phyloP scores from a whole-genome alignment of 2,888 invertebrate genomes.

The Pantelozetes paolii region DNA sequence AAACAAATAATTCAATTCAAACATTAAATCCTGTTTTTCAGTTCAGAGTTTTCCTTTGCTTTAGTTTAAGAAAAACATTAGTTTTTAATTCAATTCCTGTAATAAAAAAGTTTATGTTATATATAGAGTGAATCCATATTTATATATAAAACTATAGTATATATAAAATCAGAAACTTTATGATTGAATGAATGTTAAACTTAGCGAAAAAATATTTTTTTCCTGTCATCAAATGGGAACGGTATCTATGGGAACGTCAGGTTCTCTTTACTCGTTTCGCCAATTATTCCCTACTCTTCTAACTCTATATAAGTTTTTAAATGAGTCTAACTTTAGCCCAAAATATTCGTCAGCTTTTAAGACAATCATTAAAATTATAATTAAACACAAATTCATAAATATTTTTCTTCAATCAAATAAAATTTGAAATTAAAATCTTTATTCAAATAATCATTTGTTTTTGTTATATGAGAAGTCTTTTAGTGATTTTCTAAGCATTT shows the following conservation, averaged over 20 bases:
- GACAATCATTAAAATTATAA: too few relatives aligned
- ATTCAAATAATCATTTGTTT: too few relatives aligned
- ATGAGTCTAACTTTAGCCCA: too few relatives aligned
- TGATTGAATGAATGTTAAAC: constrained; percentile 34
- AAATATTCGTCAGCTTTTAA: too few relatives aligned
- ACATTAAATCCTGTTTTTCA: neutral
- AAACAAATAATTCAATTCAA: neutral
- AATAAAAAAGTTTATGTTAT: neutral
- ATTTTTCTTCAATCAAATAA: too few relatives aligned
- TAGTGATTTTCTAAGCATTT: too few relatives aligned
- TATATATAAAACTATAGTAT: neutral
- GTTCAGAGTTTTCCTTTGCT: too few relatives aligned
- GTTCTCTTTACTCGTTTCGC: neutral
- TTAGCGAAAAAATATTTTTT: constrained; percentile 29
- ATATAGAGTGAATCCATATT: constrained; percentile 9
- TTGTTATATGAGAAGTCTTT: too few relatives aligned
- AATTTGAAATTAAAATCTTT: too few relatives aligned
- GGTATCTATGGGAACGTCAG: constrained; percentile 27
- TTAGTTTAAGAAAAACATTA: constrained; percentile 5
- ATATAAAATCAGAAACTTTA: constrained; percentile 29
- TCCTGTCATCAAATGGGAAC: constrained; percentile 29
- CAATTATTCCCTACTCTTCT: constrained; percentile 4
- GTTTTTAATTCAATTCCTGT: neutral
- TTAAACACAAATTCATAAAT: too few relatives aligned
- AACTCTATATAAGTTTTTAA: neutral